These are phyloP conservation scores for Diorhabda sublineata DNA, from an alignment of 1,140 invertebrate species.

Conservation along the genomic window DNA sequence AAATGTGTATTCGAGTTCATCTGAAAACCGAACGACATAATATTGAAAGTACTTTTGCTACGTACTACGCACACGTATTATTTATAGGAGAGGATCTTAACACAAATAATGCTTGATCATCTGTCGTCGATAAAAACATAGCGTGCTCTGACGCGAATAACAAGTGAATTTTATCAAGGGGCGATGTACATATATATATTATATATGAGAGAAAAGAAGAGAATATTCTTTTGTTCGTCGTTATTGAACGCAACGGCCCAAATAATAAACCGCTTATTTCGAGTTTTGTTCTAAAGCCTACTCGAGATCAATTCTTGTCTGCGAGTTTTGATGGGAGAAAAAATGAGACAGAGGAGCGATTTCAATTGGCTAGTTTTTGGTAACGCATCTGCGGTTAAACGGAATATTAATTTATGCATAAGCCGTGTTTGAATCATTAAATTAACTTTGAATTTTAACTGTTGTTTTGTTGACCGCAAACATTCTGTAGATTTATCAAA, in stretches of 20 bases:
- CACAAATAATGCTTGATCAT: conserved; percentile 39
- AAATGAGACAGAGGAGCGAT: too few species aligned
- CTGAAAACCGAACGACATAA: too few species aligned
- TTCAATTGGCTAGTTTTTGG: conserved; percentile 1
- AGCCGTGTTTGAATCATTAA: too few species aligned
- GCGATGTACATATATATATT: conserved; percentile 6
- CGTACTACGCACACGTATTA: not conserved
- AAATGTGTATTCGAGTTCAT: too few species aligned
- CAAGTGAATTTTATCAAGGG: conserved; percentile 38
- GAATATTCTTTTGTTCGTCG: conserved; percentile 33
- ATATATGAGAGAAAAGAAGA: conserved; percentile 26
- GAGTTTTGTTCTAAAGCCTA: conserved; percentile 34
- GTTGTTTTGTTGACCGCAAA: too few species aligned
- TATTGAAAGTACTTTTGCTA: too few species aligned
- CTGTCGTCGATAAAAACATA: conserved; percentile 37
- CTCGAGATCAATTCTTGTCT: not conserved
- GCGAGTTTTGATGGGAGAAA: not conserved
- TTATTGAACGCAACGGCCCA: conserved; percentile 34
- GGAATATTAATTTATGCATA: not conserved
- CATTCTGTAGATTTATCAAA: too few species aligned
- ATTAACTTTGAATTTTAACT: too few species aligned
- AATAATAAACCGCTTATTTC: conserved; percentile 43
- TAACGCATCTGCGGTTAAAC: not conserved
- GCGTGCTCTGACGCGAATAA: conserved; percentile 39
- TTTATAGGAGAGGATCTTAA: conserved; percentile 5